Evolutionary conservation across 2,888 invertebrate species (phyloP), one percentile per base, ranked within the genome.

Genomic region (Zaprionus bogoriensis): DNA sequence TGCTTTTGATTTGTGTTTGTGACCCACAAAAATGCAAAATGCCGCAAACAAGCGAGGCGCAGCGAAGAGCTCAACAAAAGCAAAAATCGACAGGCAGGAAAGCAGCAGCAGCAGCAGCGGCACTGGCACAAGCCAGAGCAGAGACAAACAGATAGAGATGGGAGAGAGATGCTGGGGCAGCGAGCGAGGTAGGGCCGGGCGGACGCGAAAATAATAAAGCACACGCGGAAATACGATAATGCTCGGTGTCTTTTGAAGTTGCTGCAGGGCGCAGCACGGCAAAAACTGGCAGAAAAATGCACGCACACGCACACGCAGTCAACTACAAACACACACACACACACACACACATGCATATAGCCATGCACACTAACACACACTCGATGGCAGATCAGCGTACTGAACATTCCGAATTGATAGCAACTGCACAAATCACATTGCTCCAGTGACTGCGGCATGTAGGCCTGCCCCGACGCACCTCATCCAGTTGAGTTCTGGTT

Each of bases 1-100:
- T 82, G 72, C 86, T 82, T 85, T 78, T 79, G 79, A 79, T 79
- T 79, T 79, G 79, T 85, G 79, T 82, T 67, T 75, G 64, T 85
- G 86, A 79, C 79, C 86, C 61, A 68, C 76, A 85, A 81, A 81
- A 68, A 75, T 79, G 64, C 58, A 72, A 79, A 79, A 76, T 76
- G 77, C 80, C 68, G 80, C 69, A 76, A 78, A 78, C 76, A 75
- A 75, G 79, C 68, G 62, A 74, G 48, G 59, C 58, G 55, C 41
- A 47, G 41, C 39, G 32, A 61, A 46, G 32, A 72, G 59, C 41
- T 48, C 57, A 67, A 67, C 53, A 70, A 64, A 71, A 63, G 69
- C 74, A 68, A 63, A 67, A 64, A 74, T 69, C 74, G 66, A 74
- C 70, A 64, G 63, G 38, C 62, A 48, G 51, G 27, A 54, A 51